These are phyloP conservation scores for Rhinoderma darwinii DNA, from an alignment of 2,113 vertebrate species.

Conservation along the genomic window DNA sequence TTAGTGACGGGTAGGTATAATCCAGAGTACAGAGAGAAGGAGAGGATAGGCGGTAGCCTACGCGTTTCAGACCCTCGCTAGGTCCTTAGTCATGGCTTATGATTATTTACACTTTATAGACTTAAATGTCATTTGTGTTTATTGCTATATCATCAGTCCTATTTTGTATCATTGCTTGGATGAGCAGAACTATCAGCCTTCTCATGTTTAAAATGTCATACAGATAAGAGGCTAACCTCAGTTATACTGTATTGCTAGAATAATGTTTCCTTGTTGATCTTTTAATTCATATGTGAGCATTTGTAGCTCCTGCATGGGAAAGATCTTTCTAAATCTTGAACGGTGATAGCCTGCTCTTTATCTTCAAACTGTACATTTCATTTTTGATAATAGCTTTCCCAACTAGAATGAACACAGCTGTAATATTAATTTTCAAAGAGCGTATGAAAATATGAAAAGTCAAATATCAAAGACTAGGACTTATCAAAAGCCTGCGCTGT, in stretches of 20 bases:
- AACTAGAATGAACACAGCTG: conserved; percentile 23
- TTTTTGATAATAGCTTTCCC: conserved; percentile 13
- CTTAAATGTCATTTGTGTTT: conserved; percentile 46
- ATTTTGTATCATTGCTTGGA: conserved; percentile 41
- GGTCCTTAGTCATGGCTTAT: no score
- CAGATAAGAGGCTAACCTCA: conserved; percentile 46
- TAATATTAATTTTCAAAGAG: conserved; percentile 47
- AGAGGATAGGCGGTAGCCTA: no score
- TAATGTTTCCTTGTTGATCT: conserved; percentile 49
- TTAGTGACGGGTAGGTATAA: no score
- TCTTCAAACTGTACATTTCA: conserved; percentile 44
- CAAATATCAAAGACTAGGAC: conserved; percentile 30
- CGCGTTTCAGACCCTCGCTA: no score
- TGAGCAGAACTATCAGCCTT: conserved; percentile 36
- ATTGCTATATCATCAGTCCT: conserved; percentile 13
- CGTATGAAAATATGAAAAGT: conserved; percentile 40
- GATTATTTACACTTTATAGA: conserved; percentile 37
- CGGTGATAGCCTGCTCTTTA: conserved; percentile 41
- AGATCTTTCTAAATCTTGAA: conserved; percentile 40
- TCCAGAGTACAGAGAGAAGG: no score
- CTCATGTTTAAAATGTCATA: conserved; percentile 49
- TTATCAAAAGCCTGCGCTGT: conserved; percentile 21
- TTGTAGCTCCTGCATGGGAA: conserved; percentile 35
- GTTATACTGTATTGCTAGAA: conserved; percentile 11
- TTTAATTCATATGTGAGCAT: conserved; percentile 44